Conservation (phyloP, 2,113 vertebrate genomes). For the Phalacrocorax brasilianus region DNA sequence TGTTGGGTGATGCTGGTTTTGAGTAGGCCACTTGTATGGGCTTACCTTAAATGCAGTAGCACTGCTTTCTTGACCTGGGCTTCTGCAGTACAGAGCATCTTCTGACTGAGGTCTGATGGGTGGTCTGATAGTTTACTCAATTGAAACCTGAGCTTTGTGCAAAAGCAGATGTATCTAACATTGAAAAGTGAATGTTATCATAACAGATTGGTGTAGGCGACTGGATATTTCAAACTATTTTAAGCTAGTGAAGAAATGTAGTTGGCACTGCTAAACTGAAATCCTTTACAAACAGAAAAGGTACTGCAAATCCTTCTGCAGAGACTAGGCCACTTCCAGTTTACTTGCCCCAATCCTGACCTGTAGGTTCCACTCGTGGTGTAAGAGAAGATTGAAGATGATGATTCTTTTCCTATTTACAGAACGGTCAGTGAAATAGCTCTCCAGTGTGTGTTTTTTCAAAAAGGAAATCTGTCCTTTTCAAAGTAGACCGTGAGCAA, state of each 20-base stretch:
- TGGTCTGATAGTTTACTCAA: not conserved
- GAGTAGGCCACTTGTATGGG: not conserved
- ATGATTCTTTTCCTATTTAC: not conserved
- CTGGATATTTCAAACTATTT: not conserved
- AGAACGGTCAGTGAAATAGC: not conserved
- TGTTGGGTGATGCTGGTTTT: not conserved
- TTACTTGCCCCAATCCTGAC: not conserved
- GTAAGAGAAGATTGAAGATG: not conserved
- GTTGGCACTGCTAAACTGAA: not conserved
- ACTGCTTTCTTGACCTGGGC: not conserved
- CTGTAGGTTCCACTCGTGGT: not conserved
- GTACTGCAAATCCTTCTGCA: not conserved
- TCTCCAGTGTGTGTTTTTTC: not conserved
- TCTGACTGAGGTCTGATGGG: not conserved
- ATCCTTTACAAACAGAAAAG: not conserved
- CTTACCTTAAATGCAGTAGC: not conserved
- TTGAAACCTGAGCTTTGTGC: not conserved
- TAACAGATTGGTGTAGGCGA: fast-evolving
- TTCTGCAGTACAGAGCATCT: not conserved
- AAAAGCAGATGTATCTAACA: not conserved
- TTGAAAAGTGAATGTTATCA: fast-evolving
- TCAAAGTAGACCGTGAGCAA: not conserved
- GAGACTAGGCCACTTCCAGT: not conserved
- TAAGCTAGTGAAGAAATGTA: not conserved
- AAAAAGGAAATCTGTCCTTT: not conserved